Percentiles rank a stretch among this genome's conserved stretches.
Evolutionary conservation across 2,113 vertebrate species (phyloP).

Genomic region (Nannobrachium achirus): DNA sequence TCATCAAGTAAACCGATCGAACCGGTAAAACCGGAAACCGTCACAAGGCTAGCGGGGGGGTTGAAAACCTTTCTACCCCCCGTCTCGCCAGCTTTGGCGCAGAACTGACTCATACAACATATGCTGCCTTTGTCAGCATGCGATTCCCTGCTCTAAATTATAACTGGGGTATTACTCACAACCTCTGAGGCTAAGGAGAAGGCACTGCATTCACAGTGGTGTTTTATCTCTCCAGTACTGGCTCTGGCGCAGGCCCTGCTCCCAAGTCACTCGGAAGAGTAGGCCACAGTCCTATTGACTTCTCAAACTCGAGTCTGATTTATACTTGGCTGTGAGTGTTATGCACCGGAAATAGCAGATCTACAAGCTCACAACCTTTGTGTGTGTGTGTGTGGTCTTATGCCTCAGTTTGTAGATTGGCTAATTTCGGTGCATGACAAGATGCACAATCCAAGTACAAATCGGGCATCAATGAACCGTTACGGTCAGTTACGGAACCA

Average conservation of each 20-base stretch:
- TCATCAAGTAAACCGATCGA: too few relatives aligned
- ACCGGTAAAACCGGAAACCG: too few relatives aligned
- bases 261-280: conserved; percentile 9
- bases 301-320: not conserved
- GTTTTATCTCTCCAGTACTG: conserved; percentile 54
- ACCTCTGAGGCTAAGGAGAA: conserved; percentile 66
- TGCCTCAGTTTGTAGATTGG: too few relatives aligned
- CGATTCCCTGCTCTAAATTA: conserved; percentile 74
- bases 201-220: conserved; percentile 56
- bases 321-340: too few relatives aligned
- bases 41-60: conserved; percentile 57
- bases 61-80: conserved; percentile 1
- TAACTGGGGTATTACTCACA: conserved; percentile 73
- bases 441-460: too few relatives aligned
- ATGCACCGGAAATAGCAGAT: not conserved
- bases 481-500: too few relatives aligned
- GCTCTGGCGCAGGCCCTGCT: too few relatives aligned
- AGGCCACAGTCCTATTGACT: conserved; percentile 2
- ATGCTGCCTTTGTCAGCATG: conserved; percentile 79
- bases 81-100: conserved; percentile 69
- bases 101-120: conserved; percentile 81
- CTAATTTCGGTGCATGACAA: too few relatives aligned
- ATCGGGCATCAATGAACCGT: too few relatives aligned
- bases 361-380: too few relatives aligned
- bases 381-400: too few relatives aligned